A percentile compares a stretch with the other conserved stretches of the same genome.
Evolutionary conservation across 92 coral and sea anemone genomes (phyloP).

Genomic region (Palythoa grandis): DNA sequence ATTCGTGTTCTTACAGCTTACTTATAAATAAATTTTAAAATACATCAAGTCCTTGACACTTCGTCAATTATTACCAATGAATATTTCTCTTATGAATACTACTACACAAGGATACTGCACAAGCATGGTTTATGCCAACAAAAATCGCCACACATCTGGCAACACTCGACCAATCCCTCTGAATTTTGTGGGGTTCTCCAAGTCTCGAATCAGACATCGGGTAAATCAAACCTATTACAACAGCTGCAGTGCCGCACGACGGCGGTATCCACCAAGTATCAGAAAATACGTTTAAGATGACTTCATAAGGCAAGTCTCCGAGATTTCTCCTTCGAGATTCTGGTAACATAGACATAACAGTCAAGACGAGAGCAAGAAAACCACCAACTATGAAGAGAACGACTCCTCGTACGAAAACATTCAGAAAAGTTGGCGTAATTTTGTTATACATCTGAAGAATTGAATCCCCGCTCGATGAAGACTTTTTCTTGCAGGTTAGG

Average conservation of each 20-base stretch:
- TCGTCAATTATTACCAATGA: not conserved
- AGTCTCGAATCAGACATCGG: conserved; percentile 93
- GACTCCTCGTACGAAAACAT: conserved; percentile 87
- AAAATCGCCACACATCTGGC: conserved; percentile 91
- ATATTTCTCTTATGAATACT: conserved; percentile 4
- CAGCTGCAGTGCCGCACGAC: conserved; percentile 93
- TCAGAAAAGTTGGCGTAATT: conserved; percentile 83
- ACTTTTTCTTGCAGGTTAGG: conserved; percentile 77
- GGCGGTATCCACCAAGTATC: conserved; percentile 98
- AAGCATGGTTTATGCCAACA: conserved; percentile 96
- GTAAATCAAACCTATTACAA: conserved; percentile 85
- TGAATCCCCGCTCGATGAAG: conserved; percentile 73
- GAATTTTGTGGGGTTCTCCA: conserved; percentile 90
- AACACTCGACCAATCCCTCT: conserved; percentile 99
- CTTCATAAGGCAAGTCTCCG: conserved; percentile 78
- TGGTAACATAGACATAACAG: conserved; percentile 84
- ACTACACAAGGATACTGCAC: conserved; percentile 91
- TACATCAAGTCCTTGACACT: not conserved
- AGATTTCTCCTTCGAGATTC: conserved; percentile 84
- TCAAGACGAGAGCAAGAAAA: conserved; percentile 87
- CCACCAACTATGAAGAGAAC: conserved; percentile 94
- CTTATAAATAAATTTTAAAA: not conserved
- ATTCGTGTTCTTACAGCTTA: not conserved
- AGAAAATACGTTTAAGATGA: conserved; percentile 80
- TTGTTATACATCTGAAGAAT: conserved; percentile 73